Percentiles rank a stretch among this genome's conserved stretches.
Evolutionary conservation across 1,140 invertebrate species (phyloP).

Genomic region (Idris sp.): DNA sequence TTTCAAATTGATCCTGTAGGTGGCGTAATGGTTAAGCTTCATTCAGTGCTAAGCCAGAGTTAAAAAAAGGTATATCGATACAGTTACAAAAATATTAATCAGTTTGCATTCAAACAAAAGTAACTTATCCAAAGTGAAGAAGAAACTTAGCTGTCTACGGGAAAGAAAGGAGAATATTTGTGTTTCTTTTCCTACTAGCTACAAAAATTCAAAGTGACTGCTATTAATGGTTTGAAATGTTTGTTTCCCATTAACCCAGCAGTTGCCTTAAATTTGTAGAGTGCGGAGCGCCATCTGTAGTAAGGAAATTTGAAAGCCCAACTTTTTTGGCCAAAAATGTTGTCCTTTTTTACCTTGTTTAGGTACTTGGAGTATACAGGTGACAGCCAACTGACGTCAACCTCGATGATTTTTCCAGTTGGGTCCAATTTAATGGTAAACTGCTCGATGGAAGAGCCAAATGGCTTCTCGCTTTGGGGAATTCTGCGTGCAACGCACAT

Average conservation of each 20-base stretch:
- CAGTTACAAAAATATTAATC: conserved; percentile 24
- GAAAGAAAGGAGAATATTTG: conserved; percentile 1
- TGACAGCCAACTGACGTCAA: conserved; percentile 86
- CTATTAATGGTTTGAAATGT: too few relatives aligned
- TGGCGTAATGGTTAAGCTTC: conserved; percentile 41
- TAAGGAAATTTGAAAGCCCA: conserved; percentile 18
- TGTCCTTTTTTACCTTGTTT: conserved; percentile 80
- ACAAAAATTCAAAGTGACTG: too few relatives aligned
- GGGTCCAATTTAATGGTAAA: conserved; percentile 95
- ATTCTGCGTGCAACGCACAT: conserved; percentile 92
- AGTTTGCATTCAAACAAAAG: conserved; percentile 26
- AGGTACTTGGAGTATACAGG: conserved; percentile 82
- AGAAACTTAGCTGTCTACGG: conserved; percentile 40
- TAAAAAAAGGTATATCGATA: conserved; percentile 26
- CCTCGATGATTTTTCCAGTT: conserved; percentile 88
- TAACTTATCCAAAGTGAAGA: conserved; percentile 22
- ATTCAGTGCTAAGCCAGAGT: conserved; percentile 49
- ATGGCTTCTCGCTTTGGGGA: conserved; percentile 88
- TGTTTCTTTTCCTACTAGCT: too few relatives aligned
- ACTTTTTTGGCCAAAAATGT: conserved; percentile 27
- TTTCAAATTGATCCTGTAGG: conserved; percentile 39
- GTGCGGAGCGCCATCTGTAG: conserved; percentile 29
- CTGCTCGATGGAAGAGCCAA: conserved; percentile 86
- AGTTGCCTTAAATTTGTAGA: too few relatives aligned
- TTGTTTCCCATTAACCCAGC: too few relatives aligned